A percentile compares a stretch with the other conserved stretches of the same genome.
phyloP scores from a whole-genome alignment of 1,140 invertebrate genomes.

The Glomeris maerens region DNA sequence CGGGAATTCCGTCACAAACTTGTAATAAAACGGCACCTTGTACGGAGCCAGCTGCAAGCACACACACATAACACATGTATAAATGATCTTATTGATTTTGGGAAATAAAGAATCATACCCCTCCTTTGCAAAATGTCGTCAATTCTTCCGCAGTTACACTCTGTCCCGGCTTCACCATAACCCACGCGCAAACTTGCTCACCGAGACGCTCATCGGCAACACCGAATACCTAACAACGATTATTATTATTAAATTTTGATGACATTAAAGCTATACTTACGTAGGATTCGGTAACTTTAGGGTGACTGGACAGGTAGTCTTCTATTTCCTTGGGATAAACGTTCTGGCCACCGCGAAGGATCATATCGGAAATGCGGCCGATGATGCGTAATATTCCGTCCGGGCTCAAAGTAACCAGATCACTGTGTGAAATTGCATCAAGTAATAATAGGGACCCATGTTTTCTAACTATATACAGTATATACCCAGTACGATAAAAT shows the following conservation, averaged over 20 bases:
- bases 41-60: too few relatives aligned
- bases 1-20: too few relatives aligned
- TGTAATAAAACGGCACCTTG: too few relatives aligned
- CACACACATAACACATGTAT: too few relatives aligned
- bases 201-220: constrained; percentile 64
- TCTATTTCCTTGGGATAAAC: constrained; percentile 26
- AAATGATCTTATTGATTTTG: too few relatives aligned
- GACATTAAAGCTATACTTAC: too few relatives aligned
- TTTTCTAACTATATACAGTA: too few relatives aligned
- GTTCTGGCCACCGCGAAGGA: constrained; percentile 43
- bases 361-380: constrained; percentile 39
- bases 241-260: too few relatives aligned
- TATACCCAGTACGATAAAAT: constrained; percentile 33
- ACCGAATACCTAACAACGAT: constrained; percentile 50
- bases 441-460: too few relatives aligned
- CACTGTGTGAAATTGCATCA: too few relatives aligned
- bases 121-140: constrained; percentile 51
- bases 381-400: constrained; percentile 36
- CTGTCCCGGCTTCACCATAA: constrained; percentile 37
- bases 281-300: constrained; percentile 5
- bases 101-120: too few relatives aligned
- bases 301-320: constrained; percentile 9
- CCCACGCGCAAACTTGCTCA: constrained; percentile 68
- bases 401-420: constrained; percentile 35
- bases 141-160: constrained; percentile 43